Evolutionary conservation across 2,113 vertebrate genomes (phyloP).

Genomic region (Bagarius yarrelli): DNA sequence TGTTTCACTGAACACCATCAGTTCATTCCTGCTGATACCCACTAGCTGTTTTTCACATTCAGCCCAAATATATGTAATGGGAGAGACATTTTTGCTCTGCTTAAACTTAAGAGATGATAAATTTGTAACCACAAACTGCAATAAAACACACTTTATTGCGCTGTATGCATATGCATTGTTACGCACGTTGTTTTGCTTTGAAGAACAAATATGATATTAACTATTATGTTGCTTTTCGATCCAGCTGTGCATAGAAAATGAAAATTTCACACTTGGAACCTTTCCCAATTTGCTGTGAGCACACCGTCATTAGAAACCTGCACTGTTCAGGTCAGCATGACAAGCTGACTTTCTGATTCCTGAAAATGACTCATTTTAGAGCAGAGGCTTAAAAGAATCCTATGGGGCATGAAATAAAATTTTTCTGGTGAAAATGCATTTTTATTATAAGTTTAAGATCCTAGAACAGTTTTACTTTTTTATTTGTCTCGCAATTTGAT

Average conservation of each 20-base stretch:
- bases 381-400: not conserved
- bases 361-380: not conserved
- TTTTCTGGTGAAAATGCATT: not conserved
- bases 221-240: not conserved
- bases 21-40: not conserved
- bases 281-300: not conserved
- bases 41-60: not conserved
- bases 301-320: not conserved
- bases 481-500: not conserved
- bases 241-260: not conserved
- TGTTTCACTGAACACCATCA: conserved; percentile 1
- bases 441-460: not conserved
- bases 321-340: not conserved
- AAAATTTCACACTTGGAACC: not conserved
- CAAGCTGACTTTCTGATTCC: not conserved
- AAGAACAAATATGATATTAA: not conserved
- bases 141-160: not conserved
- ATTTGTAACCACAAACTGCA: not conserved
- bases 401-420: not conserved
- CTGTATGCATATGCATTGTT: not conserved
- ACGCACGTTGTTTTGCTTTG: no score
- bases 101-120: not conserved
- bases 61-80: not conserved
- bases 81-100: no score
- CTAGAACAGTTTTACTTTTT: not conserved